Percentiles rank a stretch among this genome's conserved stretches.
These are phyloP conservation scores for Drosophila suboccidentalis DNA, from an alignment of 2,888 invertebrate genomes.

Conservation along the genomic window DNA sequence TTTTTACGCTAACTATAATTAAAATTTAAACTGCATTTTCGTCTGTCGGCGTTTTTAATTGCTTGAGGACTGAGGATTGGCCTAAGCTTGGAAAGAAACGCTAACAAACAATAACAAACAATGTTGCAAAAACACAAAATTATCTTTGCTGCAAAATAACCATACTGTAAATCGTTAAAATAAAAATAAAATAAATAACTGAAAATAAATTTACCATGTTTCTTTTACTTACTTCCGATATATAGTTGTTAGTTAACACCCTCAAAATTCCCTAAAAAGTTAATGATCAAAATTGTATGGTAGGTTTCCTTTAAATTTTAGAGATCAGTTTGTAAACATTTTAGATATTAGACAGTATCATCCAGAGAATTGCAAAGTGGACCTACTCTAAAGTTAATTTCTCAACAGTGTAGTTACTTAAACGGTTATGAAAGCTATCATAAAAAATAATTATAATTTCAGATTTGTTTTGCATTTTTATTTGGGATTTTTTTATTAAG, in stretches of 20 bases:
- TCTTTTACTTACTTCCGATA: too few relatives aligned
- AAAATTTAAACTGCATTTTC: constrained; percentile 56
- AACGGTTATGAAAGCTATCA: neutral
- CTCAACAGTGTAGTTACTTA: neutral
- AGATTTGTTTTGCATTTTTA: neutral
- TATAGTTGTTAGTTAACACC: neutral
- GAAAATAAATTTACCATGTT: too few relatives aligned
- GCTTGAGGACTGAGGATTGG: constrained; percentile 57
- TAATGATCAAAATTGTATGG: neutral
- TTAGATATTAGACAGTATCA: neutral
- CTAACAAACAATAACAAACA: constrained; percentile 27
- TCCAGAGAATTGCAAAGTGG: neutral
- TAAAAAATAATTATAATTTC: neutral
- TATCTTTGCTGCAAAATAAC: constrained; percentile 13
- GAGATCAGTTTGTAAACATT: neutral
- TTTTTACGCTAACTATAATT: constrained; percentile 45
- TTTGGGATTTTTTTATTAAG: constrained; percentile 1
- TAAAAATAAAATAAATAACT: neutral
- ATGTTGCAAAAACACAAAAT: neutral
- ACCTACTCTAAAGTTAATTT: neutral
- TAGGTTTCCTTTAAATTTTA: neutral
- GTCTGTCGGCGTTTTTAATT: constrained; percentile 55
- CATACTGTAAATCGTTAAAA: neutral
- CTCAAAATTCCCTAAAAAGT: neutral
- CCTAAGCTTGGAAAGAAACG: constrained; percentile 20